Evolutionary conservation across 2,797 vertebrate species (phyloP).

Genomic region (Peromyscus attwateri): DNA sequence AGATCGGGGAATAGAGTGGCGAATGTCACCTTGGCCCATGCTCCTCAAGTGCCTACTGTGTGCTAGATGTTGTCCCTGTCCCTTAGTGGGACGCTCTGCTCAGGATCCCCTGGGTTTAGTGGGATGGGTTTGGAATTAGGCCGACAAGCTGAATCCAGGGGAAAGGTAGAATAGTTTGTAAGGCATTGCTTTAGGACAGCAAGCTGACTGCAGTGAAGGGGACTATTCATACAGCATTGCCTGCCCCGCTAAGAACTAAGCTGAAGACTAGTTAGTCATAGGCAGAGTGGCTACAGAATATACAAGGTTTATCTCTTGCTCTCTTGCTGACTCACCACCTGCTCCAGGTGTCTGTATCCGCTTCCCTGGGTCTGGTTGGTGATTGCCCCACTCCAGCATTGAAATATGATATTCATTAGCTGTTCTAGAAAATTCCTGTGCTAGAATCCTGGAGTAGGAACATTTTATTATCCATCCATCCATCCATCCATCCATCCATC

Average conservation of each 20-base stretch:
- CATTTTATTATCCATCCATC: background rate
- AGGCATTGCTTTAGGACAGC: background rate
- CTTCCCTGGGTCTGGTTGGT: background rate
- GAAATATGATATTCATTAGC: conserved; percentile 9
- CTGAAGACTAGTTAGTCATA: background rate
- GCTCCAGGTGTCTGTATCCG: background rate
- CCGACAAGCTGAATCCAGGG: background rate
- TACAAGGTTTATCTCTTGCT: conserved; percentile 10
- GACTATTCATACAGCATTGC: background rate
- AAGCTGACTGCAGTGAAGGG: background rate
- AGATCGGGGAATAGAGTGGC: background rate
- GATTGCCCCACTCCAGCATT: background rate
- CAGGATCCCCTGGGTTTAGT: background rate
- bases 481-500: background rate
- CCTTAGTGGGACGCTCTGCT: background rate
- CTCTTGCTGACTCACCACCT: background rate
- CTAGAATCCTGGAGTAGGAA: background rate
- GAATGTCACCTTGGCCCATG: background rate
- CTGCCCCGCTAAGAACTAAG: background rate
- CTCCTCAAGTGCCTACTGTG: background rate
- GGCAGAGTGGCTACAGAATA: background rate
- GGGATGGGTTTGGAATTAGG: background rate
- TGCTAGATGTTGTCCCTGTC: background rate
- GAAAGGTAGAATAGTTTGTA: background rate
- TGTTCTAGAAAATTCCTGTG: conserved; percentile 63